Evolutionary conservation across 2,797 vertebrate species (phyloP).

Genomic region (Cynodonichthys magdalenae): DNA sequence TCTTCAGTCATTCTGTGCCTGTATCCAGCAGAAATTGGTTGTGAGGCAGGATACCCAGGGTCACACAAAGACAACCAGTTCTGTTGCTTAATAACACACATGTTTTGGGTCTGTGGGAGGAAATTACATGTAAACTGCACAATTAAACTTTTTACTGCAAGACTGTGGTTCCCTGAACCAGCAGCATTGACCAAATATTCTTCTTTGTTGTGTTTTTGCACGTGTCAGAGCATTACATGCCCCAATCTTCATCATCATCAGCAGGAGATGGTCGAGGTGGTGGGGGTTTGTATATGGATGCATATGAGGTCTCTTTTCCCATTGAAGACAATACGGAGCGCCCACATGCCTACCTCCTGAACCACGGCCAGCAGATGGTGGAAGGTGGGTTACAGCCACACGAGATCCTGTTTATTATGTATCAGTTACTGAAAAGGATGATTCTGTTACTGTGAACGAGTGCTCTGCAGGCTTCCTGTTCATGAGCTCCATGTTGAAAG

Average conservation of each 20-base stretch:
- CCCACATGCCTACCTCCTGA: constrained; percentile 73
- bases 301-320: constrained; percentile 84
- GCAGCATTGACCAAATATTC: not conserved
- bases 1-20: too few species aligned
- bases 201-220: not conserved
- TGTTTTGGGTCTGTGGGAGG: too few species aligned
- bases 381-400: constrained; percentile 73
- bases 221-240: constrained; percentile 52
- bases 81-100: too few species aligned
- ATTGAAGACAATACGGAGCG: constrained; percentile 79
- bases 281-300: constrained; percentile 76
- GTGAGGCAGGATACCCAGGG: too few species aligned
- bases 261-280: constrained; percentile 29
- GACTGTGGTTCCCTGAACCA: not conserved
- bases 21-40: too few species aligned
- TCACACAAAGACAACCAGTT: too few species aligned
- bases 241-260: constrained; percentile 25
- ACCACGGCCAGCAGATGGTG: constrained; percentile 71
- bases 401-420: not conserved
- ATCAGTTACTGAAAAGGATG: not conserved
- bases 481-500: not conserved
- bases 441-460: not conserved
- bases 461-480: not conserved
- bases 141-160: too few species aligned
- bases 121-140: too few species aligned